Conservation (phyloP, 1,140 invertebrate genomes). For the Tachypleus tridentatus region DNA sequence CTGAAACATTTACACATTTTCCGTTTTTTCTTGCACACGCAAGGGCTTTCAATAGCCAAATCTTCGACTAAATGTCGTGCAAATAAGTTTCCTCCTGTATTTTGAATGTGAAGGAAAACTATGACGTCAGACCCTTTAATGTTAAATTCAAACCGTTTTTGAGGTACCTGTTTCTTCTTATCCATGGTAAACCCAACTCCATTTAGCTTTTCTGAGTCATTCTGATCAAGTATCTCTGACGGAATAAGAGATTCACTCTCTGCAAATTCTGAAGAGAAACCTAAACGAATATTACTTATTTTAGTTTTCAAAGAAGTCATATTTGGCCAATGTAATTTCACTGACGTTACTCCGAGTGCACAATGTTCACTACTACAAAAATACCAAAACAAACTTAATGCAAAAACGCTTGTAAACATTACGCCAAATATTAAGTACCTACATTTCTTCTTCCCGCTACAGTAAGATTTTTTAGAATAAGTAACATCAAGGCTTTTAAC, state of each 20-base stretch:
- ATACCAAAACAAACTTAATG: not conserved
- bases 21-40: conserved; percentile 16
- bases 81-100: conserved; percentile 37
- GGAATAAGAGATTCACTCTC: not conserved
- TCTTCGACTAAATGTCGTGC: conserved; percentile 35
- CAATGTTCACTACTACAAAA: not conserved
- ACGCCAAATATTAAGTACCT: not conserved
- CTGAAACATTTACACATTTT: conserved; percentile 19
- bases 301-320: not conserved
- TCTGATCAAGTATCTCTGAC: not conserved
- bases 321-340: not conserved
- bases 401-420: not conserved
- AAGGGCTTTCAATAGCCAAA: conserved; percentile 25
- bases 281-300: not conserved
- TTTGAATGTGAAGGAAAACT: conserved; percentile 39
- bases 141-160: conserved; percentile 13
- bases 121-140: conserved; percentile 30
- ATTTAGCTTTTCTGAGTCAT: not conserved
- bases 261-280: not conserved
- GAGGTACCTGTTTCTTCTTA: not conserved
- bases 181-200: not conserved
- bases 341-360: not conserved
- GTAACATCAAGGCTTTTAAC: no score
- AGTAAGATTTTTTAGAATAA: no score
- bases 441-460: no score